A percentile compares a stretch with the other conserved stretches of the same genome.
Conservation (phyloP, 2,797 vertebrate species). For the Ambastaia sidthimunki region DNA sequence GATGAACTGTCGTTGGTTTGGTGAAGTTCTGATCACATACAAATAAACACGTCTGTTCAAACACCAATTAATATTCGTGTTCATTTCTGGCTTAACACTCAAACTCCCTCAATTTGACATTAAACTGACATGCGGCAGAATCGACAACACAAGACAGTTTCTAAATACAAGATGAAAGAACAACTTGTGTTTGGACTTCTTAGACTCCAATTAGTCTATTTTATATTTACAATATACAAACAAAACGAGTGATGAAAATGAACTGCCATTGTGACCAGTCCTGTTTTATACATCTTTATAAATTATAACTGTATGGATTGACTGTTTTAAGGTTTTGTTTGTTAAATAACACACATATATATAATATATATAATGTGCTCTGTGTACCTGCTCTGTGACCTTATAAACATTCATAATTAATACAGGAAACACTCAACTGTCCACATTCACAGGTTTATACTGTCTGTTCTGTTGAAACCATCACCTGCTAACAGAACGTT, state of each 20-base stretch:
- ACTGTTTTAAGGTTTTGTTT: not conserved
- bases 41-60: not conserved
- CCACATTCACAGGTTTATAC: conserved; percentile 22
- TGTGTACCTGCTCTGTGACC: conserved; percentile 10
- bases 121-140: not conserved
- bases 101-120: too few relatives aligned
- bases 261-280: conserved; percentile 27
- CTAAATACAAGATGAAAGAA: conserved; percentile 21
- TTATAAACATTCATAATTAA: conserved; percentile 28
- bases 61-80: not conserved
- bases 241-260: conserved; percentile 31
- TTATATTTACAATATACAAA: conserved; percentile 69
- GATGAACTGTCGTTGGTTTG: not conserved
- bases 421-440: conserved; percentile 28
- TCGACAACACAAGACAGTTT: not conserved
- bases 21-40: not conserved
- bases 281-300: conserved; percentile 10
- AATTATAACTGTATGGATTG: conserved; percentile 6
- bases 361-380: too few relatives aligned
- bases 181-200: conserved; percentile 39
- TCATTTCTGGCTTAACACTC: too few relatives aligned
- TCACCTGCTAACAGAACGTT: not conserved
- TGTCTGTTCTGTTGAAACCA: conserved; percentile 5
- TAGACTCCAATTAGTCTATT: conserved; percentile 49
- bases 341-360: too few relatives aligned